phyloP scores from a whole-genome alignment of 2,888 invertebrate species.

The Rotaria macrura region DNA sequence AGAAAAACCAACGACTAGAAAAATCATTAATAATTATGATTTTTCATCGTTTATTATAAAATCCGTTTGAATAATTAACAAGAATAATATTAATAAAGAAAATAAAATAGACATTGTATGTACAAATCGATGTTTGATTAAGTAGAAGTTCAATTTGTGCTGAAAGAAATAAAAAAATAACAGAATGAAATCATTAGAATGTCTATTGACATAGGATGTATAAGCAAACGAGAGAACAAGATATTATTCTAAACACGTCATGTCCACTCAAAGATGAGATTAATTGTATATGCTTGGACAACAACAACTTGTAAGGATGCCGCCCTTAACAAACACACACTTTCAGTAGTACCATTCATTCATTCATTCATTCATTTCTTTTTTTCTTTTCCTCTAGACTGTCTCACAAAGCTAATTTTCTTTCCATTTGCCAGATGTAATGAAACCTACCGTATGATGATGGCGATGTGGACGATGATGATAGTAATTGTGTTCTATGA shows the following conservation, averaged over 20 bases:
- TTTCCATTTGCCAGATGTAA: background rate
- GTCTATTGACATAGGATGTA: slow-evolving; percentile 1
- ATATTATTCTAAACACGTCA: slow-evolving; percentile 12
- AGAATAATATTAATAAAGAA: background rate
- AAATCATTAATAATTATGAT: background rate
- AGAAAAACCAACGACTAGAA: background rate
- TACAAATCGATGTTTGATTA: background rate
- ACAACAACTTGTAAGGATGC: slow-evolving; percentile 8
- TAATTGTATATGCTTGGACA: slow-evolving; percentile 12
- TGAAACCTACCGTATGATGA: background rate
- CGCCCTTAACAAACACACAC: slow-evolving; percentile 1
- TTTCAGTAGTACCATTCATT: background rate
- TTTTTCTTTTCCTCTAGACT: background rate
- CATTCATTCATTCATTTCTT: background rate
- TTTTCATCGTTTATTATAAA: background rate
- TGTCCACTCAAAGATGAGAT: slow-evolving; percentile 10
- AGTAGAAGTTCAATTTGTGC: slow-evolving; percentile 12
- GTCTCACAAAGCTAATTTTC: background rate
- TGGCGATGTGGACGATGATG: background rate
- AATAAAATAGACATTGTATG: background rate
- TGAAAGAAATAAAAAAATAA: background rate
- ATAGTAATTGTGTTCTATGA: background rate
- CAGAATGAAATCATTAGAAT: background rate
- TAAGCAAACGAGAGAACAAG: background rate
- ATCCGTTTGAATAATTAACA: background rate